Percentiles rank a stretch among this genome's conserved stretches.
These are phyloP conservation scores for Intellagama lesueurii DNA, from an alignment of 2,797 vertebrate species.

Conservation along the genomic window DNA sequence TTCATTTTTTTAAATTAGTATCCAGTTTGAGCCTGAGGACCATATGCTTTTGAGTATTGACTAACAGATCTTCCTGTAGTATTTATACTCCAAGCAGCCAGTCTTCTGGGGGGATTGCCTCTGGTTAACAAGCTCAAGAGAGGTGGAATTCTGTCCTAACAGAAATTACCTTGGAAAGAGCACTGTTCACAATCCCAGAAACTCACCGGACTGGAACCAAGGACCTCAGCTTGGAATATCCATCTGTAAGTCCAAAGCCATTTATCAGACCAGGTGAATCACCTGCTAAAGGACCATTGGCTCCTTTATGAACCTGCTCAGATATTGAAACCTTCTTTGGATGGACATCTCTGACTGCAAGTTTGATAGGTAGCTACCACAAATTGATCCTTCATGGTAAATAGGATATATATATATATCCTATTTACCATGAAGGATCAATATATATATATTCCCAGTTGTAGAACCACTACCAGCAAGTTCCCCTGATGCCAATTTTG, in stretches of 20 bases:
- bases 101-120: background rate
- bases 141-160: background rate
- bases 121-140: background rate
- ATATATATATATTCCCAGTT: background rate
- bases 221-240: background rate
- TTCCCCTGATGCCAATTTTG: background rate
- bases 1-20: too few species aligned
- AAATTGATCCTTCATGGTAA: background rate
- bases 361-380: background rate
- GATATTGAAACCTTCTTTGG: background rate
- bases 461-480: background rate
- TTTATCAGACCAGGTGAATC: too few species aligned
- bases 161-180: background rate
- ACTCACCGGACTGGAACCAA: background rate
- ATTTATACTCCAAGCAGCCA: background rate
- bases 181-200: background rate
- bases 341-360: too few species aligned
- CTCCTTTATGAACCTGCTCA: background rate
- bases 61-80: background rate
- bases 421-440: too few species aligned
- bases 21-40: background rate
- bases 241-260: background rate
- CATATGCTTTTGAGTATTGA: too few species aligned
- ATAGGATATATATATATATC: too few species aligned
- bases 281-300: background rate